phyloP scores from a whole-genome alignment of 1,140 invertebrate species.

The Zophobas atratus region DNA sequence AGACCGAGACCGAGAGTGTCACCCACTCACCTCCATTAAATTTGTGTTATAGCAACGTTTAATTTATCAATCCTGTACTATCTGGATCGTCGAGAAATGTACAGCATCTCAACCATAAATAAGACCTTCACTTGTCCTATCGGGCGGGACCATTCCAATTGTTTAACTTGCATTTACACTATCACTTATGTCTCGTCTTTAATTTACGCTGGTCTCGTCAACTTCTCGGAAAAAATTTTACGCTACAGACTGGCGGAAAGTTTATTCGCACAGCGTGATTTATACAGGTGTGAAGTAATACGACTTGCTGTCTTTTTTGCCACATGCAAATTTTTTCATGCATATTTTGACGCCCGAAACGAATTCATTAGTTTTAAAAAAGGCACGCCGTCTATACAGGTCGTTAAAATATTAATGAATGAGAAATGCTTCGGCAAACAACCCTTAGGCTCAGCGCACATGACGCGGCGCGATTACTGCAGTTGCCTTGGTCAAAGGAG shows the following conservation, averaged over 20 bases:
- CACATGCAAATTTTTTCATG: conserved; percentile 25
- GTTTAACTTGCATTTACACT: conserved; percentile 25
- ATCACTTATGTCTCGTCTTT: conserved; percentile 11
- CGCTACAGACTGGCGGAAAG: background rate
- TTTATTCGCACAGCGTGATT: conserved; percentile 3
- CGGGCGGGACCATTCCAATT: conserved; percentile 19
- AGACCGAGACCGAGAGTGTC: conserved; percentile 44
- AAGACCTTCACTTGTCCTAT: conserved; percentile 51
- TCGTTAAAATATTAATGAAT: conserved; percentile 41
- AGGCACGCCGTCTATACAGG: conserved; percentile 19
- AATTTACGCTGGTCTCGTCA: background rate
- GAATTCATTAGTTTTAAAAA: conserved; percentile 31
- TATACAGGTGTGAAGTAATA: conserved; percentile 34
- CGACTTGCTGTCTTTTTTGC: background rate
- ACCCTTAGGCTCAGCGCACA: conserved; percentile 15
- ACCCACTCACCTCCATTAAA: conserved; percentile 57
- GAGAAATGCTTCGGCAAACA: conserved; percentile 30
- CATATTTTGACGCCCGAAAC: conserved; percentile 32
- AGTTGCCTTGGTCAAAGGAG: background rate
- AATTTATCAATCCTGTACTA: conserved; percentile 57
- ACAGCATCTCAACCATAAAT: conserved; percentile 54
- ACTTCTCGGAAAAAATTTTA: background rate
- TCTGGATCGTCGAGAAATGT: conserved; percentile 54
- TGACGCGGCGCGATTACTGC: conserved; percentile 9
- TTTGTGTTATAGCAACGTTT: conserved; percentile 57